phyloP scores from a whole-genome alignment of 2,888 invertebrate genomes.

The Helicoverpa assulta region DNA sequence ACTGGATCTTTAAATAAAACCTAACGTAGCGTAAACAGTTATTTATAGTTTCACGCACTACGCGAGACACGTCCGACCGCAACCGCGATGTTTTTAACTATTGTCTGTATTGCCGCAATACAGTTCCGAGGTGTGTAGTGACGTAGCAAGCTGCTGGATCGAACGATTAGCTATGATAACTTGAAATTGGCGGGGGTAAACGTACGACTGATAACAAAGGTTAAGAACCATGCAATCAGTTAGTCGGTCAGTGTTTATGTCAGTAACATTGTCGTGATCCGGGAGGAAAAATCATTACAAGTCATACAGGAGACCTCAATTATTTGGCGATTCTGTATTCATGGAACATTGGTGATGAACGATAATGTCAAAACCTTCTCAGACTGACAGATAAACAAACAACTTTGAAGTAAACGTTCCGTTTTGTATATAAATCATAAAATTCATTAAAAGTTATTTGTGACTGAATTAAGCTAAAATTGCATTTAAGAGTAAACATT shows the following conservation, averaged over 20 bases:
- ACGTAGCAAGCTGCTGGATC: constrained; percentile 60
- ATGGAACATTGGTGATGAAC: not conserved
- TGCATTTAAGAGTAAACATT: too few relatives aligned
- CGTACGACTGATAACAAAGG: constrained; percentile 67
- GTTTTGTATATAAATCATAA: not conserved
- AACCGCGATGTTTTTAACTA: constrained; percentile 32
- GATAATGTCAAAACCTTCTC: not conserved
- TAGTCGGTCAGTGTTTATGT: constrained; percentile 61
- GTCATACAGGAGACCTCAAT: not conserved
- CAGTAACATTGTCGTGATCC: constrained; percentile 59
- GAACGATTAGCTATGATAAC: constrained; percentile 63
- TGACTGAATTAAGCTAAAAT: not conserved
- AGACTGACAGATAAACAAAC: not conserved
- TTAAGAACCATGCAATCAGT: constrained; percentile 55
- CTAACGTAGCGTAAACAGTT: constrained; percentile 30
- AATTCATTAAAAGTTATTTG: not conserved
- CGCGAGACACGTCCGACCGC: constrained; percentile 40
- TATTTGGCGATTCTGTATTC: not conserved
- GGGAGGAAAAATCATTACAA: constrained; percentile 30
- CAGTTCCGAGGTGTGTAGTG: constrained; percentile 55
- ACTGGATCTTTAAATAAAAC: constrained; percentile 18
- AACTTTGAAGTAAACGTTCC: constrained; percentile 5
- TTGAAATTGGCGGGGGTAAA: constrained; percentile 63
- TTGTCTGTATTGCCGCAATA: constrained; percentile 28
- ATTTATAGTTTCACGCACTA: constrained; percentile 35